Evolutionary conservation across 2,888 invertebrate genomes (phyloP).

Genomic region (Elegia similella): DNA sequence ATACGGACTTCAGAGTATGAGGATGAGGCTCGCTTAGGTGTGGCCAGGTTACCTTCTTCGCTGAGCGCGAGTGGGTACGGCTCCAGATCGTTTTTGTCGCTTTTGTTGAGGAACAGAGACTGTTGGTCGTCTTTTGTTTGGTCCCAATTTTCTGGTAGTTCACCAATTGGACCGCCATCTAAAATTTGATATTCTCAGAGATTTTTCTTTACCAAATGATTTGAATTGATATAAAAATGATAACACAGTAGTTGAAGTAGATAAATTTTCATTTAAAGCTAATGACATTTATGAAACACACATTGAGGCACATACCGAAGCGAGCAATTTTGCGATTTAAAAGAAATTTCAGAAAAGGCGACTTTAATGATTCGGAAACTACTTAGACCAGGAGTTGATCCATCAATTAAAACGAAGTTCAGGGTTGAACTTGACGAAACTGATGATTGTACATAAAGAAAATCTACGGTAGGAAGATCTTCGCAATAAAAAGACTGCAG

Average conservation of each 20-base stretch:
- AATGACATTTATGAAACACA: neutral
- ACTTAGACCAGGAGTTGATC: neutral
- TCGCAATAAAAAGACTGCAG: too few relatives aligned
- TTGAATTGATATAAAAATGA: neutral
- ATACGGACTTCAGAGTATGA: neutral
- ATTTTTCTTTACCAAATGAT: slow-evolving; percentile 18
- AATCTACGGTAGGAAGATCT: too few relatives aligned
- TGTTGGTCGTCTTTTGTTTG: slow-evolving; percentile 78
- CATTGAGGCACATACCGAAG: slow-evolving; percentile 31
- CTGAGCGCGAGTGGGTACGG: slow-evolving; percentile 77
- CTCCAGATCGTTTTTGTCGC: slow-evolving; percentile 78
- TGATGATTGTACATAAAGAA: too few relatives aligned
- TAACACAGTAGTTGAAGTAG: neutral
- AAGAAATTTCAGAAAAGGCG: neutral
- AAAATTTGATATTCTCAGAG: slow-evolving; percentile 35
- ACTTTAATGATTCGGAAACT: neutral
- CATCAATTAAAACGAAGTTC: too few relatives aligned
- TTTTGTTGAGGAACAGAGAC: slow-evolving; percentile 77
- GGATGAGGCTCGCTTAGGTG: slow-evolving; percentile 20
- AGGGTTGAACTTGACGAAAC: too few relatives aligned
- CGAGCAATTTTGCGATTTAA: slow-evolving; percentile 24
- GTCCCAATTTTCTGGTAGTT: slow-evolving; percentile 78
- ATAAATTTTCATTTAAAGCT: slow-evolving; percentile 4
- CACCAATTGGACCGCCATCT: slow-evolving; percentile 72
- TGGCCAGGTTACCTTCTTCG: slow-evolving; percentile 66